phyloP scores from a whole-genome alignment of 2,113 vertebrate species.

The Aythya baeri region DNA sequence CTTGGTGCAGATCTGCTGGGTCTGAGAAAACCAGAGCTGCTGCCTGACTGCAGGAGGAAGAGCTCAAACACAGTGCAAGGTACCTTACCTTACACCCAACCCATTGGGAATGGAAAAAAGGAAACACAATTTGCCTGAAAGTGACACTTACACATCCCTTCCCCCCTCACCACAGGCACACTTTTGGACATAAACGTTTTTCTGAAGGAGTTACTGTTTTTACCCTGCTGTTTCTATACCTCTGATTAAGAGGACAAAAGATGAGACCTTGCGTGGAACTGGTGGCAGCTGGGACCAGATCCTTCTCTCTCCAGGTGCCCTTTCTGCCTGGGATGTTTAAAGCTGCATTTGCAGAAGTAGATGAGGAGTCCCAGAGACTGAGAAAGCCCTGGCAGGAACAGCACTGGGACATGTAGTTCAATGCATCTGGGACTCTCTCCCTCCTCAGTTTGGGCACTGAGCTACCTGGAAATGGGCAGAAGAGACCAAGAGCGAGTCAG shows the following conservation, averaged over 20 bases:
- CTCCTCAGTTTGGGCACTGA: neutral
- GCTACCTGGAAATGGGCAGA: neutral
- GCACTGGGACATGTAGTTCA: neutral
- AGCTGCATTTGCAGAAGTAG: neutral
- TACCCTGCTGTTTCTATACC: neutral
- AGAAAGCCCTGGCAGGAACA: neutral
- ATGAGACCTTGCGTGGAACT: neutral
- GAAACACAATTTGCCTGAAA: neutral
- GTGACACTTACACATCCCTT: neutral
- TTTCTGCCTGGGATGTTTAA: neutral
- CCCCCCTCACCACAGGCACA: neutral
- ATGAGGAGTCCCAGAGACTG: neutral
- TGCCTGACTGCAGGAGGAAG: neutral
- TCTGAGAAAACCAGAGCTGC: neutral
- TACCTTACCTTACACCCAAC: neutral
- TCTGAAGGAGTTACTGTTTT: neutral
- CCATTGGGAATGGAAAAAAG: neutral
- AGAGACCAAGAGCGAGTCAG: neutral
- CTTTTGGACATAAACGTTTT: neutral
- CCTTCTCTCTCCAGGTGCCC: neutral
- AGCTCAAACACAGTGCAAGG: too few species aligned
- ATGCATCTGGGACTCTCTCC: accelerated
- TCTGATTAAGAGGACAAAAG: neutral
- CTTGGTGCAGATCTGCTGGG: neutral
- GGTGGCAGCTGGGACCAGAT: neutral